Evolutionary conservation across 2,113 vertebrate genomes (phyloP).

Genomic region (Xyrauchen texanus): DNA sequence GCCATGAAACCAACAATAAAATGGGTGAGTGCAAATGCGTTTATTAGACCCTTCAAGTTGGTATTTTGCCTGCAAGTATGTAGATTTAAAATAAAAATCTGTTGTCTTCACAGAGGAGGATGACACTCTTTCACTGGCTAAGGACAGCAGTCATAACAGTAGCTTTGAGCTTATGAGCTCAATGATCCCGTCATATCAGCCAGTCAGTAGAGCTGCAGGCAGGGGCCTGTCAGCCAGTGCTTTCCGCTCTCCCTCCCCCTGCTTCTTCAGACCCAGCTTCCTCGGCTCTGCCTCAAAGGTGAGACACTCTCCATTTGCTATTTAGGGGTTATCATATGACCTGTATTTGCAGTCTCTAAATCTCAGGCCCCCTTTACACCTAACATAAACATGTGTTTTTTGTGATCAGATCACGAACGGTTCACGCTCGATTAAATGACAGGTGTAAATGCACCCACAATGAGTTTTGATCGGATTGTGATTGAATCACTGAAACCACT

Average conservation of each 20-base stretch:
- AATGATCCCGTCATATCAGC: slow-evolving; percentile 95
- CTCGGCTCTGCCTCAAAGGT: slow-evolving; percentile 94
- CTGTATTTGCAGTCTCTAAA: too few relatives aligned
- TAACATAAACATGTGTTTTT: too few relatives aligned
- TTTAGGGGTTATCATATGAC: too few relatives aligned
- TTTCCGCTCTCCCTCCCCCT: slow-evolving; percentile 92
- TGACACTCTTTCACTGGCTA: slow-evolving; percentile 81
- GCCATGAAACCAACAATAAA: slow-evolving; percentile 66
- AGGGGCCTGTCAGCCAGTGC: slow-evolving; percentile 68
- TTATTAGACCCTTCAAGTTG: too few relatives aligned
- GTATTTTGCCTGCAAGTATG: too few relatives aligned
- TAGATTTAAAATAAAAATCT: background rate
- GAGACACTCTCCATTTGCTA: slow-evolving; percentile 29
- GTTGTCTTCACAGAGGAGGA: slow-evolving; percentile 82
- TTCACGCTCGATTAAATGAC: too few relatives aligned
- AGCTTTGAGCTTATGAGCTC: slow-evolving; percentile 94
- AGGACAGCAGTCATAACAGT: slow-evolving; percentile 95
- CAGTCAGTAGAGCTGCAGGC: slow-evolving; percentile 78
- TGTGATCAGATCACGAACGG: too few relatives aligned
- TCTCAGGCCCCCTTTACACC: too few relatives aligned
- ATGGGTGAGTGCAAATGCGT: slow-evolving; percentile 63
- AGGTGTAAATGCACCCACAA: too few relatives aligned
- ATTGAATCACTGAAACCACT: too few relatives aligned
- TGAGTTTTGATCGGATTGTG: too few relatives aligned
- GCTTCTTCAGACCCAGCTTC: slow-evolving; percentile 86